Conservation (phyloP, 2,888 invertebrate genomes). For the Anthophora plumipes region DNA sequence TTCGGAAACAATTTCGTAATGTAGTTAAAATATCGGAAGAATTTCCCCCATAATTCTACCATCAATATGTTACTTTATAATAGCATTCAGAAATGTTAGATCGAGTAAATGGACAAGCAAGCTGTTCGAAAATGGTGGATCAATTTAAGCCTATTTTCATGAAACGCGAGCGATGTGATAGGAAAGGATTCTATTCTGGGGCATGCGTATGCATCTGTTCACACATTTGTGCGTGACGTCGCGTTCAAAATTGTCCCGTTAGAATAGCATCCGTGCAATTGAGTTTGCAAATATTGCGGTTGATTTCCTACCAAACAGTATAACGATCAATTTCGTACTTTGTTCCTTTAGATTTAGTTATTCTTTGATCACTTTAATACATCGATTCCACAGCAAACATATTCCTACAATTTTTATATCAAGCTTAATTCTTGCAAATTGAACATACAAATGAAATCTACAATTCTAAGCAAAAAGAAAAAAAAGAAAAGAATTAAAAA, state of each 20-base stretch:
- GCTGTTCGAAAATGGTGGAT: background rate
- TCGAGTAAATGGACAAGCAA: too few species aligned
- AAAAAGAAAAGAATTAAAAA: background rate
- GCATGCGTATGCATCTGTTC: slow-evolving; percentile 42
- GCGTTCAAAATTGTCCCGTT: slow-evolving; percentile 41
- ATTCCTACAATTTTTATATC: too few species aligned
- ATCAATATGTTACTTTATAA: background rate
- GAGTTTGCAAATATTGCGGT: slow-evolving; percentile 40
- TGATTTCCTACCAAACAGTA: slow-evolving; percentile 32
- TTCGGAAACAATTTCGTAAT: background rate
- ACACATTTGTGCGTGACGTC: slow-evolving; percentile 43
- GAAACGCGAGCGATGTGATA: slow-evolving; percentile 12
- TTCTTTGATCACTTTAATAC: background rate
- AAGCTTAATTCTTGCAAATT: background rate
- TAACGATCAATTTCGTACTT: slow-evolving; percentile 16
- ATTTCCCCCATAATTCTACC: background rate
- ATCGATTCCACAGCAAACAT: too few species aligned
- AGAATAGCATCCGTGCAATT: slow-evolving; percentile 22
- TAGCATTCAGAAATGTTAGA: background rate
- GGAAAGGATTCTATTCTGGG: slow-evolving; percentile 20
- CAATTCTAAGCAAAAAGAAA: background rate
- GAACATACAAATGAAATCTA: background rate
- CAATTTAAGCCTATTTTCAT: slow-evolving; percentile 10
- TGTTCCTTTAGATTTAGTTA: background rate
- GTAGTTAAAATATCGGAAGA: too few species aligned